Base-by-base conservation (phyloP, 2,113 vertebrate genomes). In the Amia ocellicauda region DNA sequence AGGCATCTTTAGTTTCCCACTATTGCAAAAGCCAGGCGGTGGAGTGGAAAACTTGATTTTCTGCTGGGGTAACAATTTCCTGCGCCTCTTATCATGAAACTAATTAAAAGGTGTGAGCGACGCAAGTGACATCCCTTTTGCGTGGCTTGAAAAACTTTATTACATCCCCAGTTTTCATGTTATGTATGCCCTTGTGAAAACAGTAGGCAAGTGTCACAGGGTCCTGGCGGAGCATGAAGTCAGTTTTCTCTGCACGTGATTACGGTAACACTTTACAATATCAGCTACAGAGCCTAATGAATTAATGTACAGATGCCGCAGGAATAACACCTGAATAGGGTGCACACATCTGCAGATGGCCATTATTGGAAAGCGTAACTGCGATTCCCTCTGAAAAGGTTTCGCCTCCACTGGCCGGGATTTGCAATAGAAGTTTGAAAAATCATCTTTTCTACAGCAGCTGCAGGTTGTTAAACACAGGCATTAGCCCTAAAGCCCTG, bases 21-120 rank as follows among this genome's bases (percentile, higher is more conserved):
- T 78, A 67, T 67, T 49, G 67, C 82, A 80, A 76, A n/a, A 24
- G 54, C 62, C 68, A 63, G 60, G 56, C 62, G 78, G 75, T 80
- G 69, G 77, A 78, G 71, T 63, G 72, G 74, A 80, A 81, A 84
- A 76, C 69, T 75, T 74, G 64, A 78, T 83, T 80, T 84, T 80
- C 65, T 82, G 69, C 69, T 73, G 71, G 49, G 69, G 62, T 51
- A 80, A 81, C 20, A 73, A 49, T 73, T 82, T 85, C 73, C 41
- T 51, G 60, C 70, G 60, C 20, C 76, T 84, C 78, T 78, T 74
- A 81, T 78, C 68, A 69, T 66, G 68, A 78, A 84, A 76, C 66
- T 78, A 78, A 80, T 73, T 74, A 74, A 77, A 77, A 65, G 0
- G 31, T 41, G 0, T 62, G 69, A 78, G 71, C 28, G 53, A 73